Evolutionary conservation across 2,888 invertebrate species (phyloP).

Genomic region (Lathronympha strigana): DNA sequence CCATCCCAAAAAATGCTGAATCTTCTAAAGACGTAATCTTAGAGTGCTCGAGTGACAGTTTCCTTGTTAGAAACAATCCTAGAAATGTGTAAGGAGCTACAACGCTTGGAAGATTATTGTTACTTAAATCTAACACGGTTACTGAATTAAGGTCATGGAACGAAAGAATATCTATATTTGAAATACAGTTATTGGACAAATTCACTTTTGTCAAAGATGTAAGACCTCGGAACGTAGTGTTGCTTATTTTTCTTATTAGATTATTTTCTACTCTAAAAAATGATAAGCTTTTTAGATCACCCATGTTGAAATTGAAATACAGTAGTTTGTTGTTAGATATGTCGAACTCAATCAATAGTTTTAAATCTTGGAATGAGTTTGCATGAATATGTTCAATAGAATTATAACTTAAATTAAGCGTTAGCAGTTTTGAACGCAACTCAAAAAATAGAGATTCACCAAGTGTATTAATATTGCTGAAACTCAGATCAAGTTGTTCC

Average conservation of each 20-base stretch:
- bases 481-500: constrained; percentile 22
- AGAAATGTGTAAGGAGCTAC: constrained; percentile 37
- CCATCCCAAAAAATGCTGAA: constrained; percentile 42
- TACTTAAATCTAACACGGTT: constrained; percentile 37
- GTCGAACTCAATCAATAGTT: constrained; percentile 21
- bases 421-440: constrained; percentile 3
- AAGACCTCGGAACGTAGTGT: background rate
- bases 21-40: constrained; percentile 35
- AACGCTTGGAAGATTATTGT: constrained; percentile 39
- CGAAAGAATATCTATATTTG: constrained; percentile 39
- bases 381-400: constrained; percentile 13
- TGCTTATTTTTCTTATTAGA: constrained; percentile 4
- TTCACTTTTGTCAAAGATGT: constrained; percentile 8
- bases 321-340: constrained; percentile 31
- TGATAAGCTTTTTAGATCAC: constrained; percentile 7
- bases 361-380: constrained; percentile 13
- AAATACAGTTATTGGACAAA: constrained; percentile 26
- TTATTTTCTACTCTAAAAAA: constrained; percentile 3
- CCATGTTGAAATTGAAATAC: constrained; percentile 17
- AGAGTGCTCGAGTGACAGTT: constrained; percentile 37
- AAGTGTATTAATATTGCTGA: constrained; percentile 17
- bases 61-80: constrained; percentile 29
- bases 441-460: constrained; percentile 19
- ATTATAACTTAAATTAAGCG: constrained; percentile 30
- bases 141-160: constrained; percentile 40